A percentile compares a stretch with the other conserved stretches of the same genome.
phyloP scores from a whole-genome alignment of 2,888 invertebrate genomes.

The Phorcus lineatus region DNA sequence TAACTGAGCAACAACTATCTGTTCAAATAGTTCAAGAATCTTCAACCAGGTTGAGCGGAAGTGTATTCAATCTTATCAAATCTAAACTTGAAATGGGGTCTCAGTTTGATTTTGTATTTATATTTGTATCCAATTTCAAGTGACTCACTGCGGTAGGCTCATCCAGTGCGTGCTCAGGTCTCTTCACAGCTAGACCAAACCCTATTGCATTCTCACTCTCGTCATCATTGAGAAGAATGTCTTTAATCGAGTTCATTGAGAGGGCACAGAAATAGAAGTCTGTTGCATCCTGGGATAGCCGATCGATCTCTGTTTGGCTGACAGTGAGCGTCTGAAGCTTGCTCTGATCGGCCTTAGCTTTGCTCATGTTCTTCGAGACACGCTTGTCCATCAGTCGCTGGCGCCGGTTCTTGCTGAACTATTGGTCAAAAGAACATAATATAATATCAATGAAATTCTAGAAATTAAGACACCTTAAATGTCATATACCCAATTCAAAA shows the following conservation, averaged over 20 bases:
- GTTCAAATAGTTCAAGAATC: too few relatives aligned
- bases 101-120: too few relatives aligned
- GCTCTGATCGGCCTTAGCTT: constrained; percentile 44
- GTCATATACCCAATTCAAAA: too few relatives aligned
- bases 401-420: constrained; percentile 57
- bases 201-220: constrained; percentile 57
- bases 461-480: too few relatives aligned
- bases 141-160: constrained; percentile 53
- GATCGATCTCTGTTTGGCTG: constrained; percentile 40
- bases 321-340: constrained; percentile 36
- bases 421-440: background rate
- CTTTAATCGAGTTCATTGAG: constrained; percentile 51
- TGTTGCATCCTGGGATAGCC: constrained; percentile 44
- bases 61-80: too few relatives aligned
- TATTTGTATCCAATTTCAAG: too few relatives aligned
- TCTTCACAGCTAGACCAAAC: constrained; percentile 55
- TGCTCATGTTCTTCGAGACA: constrained; percentile 50
- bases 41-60: too few relatives aligned
- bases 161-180: constrained; percentile 56
- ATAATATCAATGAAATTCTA: background rate
- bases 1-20: too few relatives aligned
- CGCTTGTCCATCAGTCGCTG: constrained; percentile 57
- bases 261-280: constrained; percentile 56
- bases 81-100: too few relatives aligned
- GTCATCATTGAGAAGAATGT: constrained; percentile 48